These are phyloP conservation scores for Orius laevigatus DNA, from an alignment of 1,140 invertebrate species.

Conservation along the genomic window DNA sequence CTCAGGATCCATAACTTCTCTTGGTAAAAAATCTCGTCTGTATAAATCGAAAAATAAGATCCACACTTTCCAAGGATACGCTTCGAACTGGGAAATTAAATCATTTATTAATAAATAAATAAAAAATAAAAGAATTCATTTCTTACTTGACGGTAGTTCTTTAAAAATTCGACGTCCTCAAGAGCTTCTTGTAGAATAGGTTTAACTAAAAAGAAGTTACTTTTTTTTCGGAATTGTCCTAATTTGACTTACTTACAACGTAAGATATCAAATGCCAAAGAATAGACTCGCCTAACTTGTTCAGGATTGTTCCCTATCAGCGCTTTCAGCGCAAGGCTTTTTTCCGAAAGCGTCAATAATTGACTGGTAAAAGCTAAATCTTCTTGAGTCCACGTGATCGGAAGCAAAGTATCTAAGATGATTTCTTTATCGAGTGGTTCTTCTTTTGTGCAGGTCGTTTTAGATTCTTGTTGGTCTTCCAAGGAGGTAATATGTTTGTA, in stretches of 20 bases:
- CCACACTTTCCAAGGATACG: conserved; percentile 28
- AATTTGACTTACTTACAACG: conserved; percentile 40
- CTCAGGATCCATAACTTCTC: conserved; percentile 17
- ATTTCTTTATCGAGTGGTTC: background rate
- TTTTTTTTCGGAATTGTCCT: background rate
- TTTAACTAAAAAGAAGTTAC: conserved; percentile 38
- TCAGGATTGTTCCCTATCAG: conserved; percentile 35
- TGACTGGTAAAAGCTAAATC: conserved; percentile 9
- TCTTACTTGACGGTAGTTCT: conserved; percentile 33
- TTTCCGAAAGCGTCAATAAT: background rate
- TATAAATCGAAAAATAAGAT: conserved; percentile 44
- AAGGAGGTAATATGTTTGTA: background rate
- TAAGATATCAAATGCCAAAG: conserved; percentile 60
- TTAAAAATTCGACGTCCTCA: conserved; percentile 44
- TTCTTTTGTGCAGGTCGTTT: background rate
- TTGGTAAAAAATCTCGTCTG: conserved; percentile 34
- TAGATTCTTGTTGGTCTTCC: background rate
- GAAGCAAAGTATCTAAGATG: background rate
- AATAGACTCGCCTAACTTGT: conserved; percentile 58
- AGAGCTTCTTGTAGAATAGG: conserved; percentile 46
- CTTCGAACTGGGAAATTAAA: conserved; percentile 3
- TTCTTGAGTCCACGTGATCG: conserved; percentile 6
- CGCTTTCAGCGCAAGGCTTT: background rate
- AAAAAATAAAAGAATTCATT: background rate
- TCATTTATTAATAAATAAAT: background rate